A percentile compares a stretch with the other conserved stretches of the same genome.
These are phyloP conservation scores for Odobenus rosmarus DNA, from an alignment of 2,113 vertebrate genomes.

Conservation along the genomic window DNA sequence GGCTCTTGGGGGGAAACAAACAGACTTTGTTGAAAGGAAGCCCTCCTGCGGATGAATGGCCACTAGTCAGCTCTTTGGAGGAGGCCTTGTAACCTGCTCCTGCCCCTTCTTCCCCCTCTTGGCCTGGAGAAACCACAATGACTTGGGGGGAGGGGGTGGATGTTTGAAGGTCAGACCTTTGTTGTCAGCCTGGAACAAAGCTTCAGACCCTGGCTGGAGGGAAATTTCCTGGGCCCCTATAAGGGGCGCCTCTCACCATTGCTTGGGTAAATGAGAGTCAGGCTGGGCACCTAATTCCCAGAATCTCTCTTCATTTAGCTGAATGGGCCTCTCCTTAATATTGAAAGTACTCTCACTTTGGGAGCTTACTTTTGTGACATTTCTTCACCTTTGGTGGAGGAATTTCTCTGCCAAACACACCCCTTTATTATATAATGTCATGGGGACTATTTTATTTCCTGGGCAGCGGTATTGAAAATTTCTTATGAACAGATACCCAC, in stretches of 20 bases:
- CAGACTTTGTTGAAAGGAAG: constrained; percentile 59
- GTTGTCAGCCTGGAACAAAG: constrained; percentile 30
- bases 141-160: background rate
- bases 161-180: background rate
- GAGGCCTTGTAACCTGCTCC: background rate
- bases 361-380: background rate
- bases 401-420: background rate
- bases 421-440: background rate
- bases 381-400: background rate
- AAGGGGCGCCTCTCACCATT: background rate
- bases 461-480: background rate
- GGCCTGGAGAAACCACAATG: background rate
- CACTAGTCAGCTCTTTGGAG: background rate
- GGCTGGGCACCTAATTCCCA: background rate
- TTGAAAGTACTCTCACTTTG: background rate
- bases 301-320: background rate
- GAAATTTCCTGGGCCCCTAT: background rate
- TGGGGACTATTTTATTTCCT: background rate
- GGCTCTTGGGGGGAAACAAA: constrained; percentile 46
- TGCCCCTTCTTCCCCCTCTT: background rate
- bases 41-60: constrained; percentile 31
- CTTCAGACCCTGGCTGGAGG: background rate
- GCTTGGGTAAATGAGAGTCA: background rate
- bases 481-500: background rate
- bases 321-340: background rate